Evolutionary conservation across 2,888 invertebrate genomes (phyloP).

Genomic region (Gastracanthus pulcherrimus): DNA sequence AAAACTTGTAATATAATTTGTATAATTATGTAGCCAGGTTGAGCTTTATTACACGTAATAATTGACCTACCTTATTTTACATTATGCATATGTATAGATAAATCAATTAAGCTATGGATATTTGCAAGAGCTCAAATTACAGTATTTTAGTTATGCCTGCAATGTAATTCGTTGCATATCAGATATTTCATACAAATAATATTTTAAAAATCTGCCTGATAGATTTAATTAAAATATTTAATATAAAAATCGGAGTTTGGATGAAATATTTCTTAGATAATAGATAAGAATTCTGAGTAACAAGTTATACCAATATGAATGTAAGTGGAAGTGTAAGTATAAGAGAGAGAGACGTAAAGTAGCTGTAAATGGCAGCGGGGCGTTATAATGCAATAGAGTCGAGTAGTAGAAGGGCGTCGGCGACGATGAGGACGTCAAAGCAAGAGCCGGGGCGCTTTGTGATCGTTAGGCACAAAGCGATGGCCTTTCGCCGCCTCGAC

Average conservation of each 20-base stretch:
- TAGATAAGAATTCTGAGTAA: no score
- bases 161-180: no score
- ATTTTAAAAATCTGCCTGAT: no score
- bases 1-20: not conserved
- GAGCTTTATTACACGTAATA: not conserved
- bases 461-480: slow-evolving; percentile 26
- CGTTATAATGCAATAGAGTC: not conserved
- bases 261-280: no score
- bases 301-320: no score
- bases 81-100: not conserved
- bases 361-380: no score
- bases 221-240: no score
- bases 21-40: not conserved
- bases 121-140: not conserved
- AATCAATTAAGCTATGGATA: not conserved
- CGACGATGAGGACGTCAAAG: not conserved
- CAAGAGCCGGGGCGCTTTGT: not conserved
- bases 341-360: no score
- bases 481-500: slow-evolving; percentile 27
- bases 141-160: no score
- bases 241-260: no score
- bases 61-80: not conserved
- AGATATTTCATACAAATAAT: no score
- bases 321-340: not conserved
- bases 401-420: not conserved